Percentiles rank a stretch among this genome's conserved stretches.
These are phyloP conservation scores for Linnaemya vulpina DNA, from an alignment of 2,888 invertebrate genomes.

Conservation along the genomic window DNA sequence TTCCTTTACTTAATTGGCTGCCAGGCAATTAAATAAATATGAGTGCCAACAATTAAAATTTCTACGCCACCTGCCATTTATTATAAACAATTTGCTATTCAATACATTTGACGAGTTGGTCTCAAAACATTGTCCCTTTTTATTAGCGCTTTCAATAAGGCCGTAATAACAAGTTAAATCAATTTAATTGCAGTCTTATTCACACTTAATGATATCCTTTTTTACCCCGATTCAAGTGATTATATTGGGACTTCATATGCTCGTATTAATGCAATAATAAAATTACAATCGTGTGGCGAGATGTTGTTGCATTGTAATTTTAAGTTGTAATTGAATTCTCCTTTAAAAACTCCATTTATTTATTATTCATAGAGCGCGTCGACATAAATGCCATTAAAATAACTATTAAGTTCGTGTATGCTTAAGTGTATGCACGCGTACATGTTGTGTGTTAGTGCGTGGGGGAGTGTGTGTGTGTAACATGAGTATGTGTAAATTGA, in stretches of 20 bases:
- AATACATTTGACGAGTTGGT: too few species aligned
- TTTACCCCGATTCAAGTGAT: conserved; percentile 20
- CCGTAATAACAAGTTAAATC: background rate
- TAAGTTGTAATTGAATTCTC: conserved; percentile 67
- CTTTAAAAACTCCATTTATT: conserved; percentile 57
- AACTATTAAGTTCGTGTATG: conserved; percentile 38
- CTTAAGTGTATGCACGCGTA: background rate
- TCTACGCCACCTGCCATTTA: too few species aligned
- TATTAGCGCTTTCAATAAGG: too few species aligned
- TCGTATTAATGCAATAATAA: conserved; percentile 46
- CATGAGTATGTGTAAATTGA: conserved; percentile 66
- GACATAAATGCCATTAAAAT: conserved; percentile 60
- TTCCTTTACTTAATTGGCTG: background rate
- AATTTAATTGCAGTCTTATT: background rate
- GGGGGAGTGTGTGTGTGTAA: background rate
- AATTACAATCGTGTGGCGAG: conserved; percentile 47
- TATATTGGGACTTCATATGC: conserved; percentile 37
- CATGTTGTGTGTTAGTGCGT: background rate
- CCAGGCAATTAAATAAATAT: too few species aligned
- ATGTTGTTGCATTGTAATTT: conserved; percentile 48
- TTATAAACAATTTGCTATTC: too few species aligned
- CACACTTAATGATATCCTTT: conserved; percentile 1
- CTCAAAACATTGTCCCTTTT: too few species aligned
- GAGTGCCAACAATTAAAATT: too few species aligned
- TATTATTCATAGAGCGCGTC: conserved; percentile 59